These are phyloP conservation scores for Apotomis betuletana DNA, from an alignment of 2,888 invertebrate genomes.

Conservation along the genomic window DNA sequence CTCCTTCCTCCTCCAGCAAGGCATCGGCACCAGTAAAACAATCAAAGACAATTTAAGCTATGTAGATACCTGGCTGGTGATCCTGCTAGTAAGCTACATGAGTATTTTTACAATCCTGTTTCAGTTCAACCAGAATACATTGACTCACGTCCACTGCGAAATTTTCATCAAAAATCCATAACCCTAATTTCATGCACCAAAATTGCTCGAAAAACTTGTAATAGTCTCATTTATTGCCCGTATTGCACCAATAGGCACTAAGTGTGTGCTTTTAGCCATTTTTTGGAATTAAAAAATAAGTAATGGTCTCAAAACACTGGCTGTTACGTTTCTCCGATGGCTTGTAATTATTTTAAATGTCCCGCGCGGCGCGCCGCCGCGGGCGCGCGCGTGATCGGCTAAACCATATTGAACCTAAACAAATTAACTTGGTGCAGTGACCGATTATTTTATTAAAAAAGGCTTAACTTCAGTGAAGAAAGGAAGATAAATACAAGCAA, in stretches of 20 bases:
- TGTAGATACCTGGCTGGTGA: too few species aligned
- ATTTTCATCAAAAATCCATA: constrained; percentile 26
- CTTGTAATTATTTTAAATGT: constrained; percentile 85
- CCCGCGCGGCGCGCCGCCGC: constrained; percentile 71
- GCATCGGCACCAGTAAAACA: too few species aligned
- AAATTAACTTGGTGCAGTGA: constrained; percentile 36
- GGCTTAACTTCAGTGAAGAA: constrained; percentile 1
- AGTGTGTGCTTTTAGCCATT: constrained; percentile 74
- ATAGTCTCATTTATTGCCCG: constrained; percentile 68
- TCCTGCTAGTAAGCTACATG: too few species aligned
- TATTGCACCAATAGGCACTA: constrained; percentile 71
- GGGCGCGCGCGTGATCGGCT: constrained; percentile 72
- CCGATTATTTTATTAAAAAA: constrained; percentile 38
- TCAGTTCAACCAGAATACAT: background rate
- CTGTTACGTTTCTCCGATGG: constrained; percentile 80
- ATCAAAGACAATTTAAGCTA: too few species aligned
- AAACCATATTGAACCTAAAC: constrained; percentile 72
- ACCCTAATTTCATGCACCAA: constrained; percentile 53
- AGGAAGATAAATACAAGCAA: background rate
- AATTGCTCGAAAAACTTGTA: constrained; percentile 60
- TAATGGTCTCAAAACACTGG: constrained; percentile 83
- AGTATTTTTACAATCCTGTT: too few species aligned
- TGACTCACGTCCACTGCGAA: background rate
- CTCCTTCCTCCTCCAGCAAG: too few species aligned
- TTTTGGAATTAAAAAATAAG: constrained; percentile 82